These are phyloP conservation scores for Karalla daura DNA, from an alignment of 2,797 vertebrate genomes.

Conservation along the genomic window DNA sequence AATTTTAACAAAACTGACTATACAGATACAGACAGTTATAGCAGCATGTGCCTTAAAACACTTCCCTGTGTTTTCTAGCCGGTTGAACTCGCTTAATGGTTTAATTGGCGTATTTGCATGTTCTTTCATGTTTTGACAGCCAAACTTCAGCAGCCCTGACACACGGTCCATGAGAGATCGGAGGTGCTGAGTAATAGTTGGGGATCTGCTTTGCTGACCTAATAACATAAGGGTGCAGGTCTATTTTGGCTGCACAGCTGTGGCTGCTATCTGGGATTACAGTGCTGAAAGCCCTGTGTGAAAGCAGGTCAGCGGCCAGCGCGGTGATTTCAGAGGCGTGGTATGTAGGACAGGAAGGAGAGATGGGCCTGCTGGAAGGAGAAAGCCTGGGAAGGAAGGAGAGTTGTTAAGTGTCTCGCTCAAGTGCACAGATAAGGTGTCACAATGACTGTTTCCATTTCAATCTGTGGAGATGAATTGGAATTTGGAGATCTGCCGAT, in stretches of 20 bases:
- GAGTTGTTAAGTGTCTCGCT: conserved; percentile 47
- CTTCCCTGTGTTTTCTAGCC: background rate
- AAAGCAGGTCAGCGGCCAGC: conserved; percentile 78
- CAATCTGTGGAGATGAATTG: background rate
- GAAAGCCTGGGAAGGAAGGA: conserved; percentile 3
- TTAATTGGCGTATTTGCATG: conserved; percentile 10
- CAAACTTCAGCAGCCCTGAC: conserved; percentile 19
- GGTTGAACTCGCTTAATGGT: background rate
- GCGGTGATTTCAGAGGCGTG: conserved; percentile 64
- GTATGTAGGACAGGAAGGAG: conserved; percentile 74
- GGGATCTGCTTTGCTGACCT: conserved; percentile 59
- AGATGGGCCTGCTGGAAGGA: conserved; percentile 32
- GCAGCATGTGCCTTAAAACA: background rate
- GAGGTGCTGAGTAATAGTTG: conserved; percentile 73
- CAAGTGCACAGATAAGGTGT: conserved; percentile 54
- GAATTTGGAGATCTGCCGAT: background rate
- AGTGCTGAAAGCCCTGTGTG: conserved; percentile 73
- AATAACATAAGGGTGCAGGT: conserved; percentile 59
- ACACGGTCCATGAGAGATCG: conserved; percentile 21
- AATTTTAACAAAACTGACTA: too few species aligned
- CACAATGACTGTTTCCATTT: conserved; percentile 13
- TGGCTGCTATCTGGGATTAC: conserved; percentile 70
- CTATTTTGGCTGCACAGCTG: conserved; percentile 82
- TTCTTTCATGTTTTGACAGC: background rate
- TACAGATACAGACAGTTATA: background rate